Conservation (phyloP, 2,113 vertebrate genomes). For the Bos indicus region DNA sequence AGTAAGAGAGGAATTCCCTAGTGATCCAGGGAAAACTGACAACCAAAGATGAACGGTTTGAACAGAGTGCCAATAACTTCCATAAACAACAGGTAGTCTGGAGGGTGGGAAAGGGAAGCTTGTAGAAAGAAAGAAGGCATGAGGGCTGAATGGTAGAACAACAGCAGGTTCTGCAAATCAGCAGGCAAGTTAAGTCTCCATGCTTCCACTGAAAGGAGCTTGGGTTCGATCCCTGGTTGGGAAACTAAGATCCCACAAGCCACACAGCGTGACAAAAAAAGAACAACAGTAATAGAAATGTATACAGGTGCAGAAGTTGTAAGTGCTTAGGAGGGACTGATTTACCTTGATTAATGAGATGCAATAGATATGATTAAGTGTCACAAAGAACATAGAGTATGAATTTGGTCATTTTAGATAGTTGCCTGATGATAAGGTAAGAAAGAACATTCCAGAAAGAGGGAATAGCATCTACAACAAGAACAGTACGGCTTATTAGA, state of each 20-base stretch:
- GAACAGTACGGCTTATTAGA: not conserved
- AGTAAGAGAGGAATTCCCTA: not conserved
- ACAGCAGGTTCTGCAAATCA: not conserved
- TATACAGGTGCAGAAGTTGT: not conserved
- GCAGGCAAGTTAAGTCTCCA: not conserved
- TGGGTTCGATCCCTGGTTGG: not conserved
- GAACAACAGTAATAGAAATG: not conserved
- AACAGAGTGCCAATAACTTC: constrained; percentile 83
- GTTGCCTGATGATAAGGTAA: not conserved
- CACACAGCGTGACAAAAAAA: not conserved
- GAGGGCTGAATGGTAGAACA: not conserved
- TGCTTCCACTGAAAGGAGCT: not conserved
- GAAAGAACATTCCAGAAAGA: not conserved
- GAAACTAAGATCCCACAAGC: not conserved
- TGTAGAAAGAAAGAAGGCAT: not conserved
- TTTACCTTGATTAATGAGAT: not conserved
- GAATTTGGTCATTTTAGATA: not conserved
- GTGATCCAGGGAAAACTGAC: constrained; percentile 85
- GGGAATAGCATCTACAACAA: not conserved
- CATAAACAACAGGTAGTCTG: constrained; percentile 90
- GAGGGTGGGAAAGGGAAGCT: not conserved
- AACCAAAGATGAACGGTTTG: constrained; percentile 93
- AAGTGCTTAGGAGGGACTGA: not conserved
- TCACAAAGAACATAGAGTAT: not conserved
- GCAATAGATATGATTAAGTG: not conserved